phyloP scores from a whole-genome alignment of 2,113 vertebrate species.

The Dromas ardeola region DNA sequence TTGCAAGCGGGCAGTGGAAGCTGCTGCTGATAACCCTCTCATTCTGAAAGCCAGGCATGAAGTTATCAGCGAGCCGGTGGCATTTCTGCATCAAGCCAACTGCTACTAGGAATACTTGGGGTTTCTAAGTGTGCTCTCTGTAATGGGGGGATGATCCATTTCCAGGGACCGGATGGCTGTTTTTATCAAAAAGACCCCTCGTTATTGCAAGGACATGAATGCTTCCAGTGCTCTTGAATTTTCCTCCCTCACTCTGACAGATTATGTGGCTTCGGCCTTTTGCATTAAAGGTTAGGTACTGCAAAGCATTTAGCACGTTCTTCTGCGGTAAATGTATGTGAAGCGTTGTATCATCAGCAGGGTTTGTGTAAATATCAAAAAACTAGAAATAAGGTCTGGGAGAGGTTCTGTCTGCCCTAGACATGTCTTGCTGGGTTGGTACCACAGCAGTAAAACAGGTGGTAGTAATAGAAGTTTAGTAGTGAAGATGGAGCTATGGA shows the following conservation, averaged over 20 bases:
- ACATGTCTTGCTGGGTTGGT: neutral
- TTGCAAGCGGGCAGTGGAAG: neutral
- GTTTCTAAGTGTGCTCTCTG: neutral
- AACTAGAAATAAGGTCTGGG: neutral
- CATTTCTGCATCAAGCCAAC: neutral
- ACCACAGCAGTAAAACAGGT: neutral
- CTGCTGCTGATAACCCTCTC: slow-evolving; percentile 8
- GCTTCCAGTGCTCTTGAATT: neutral
- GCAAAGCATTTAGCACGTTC: neutral
- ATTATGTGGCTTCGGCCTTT: neutral
- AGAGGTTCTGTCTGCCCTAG: neutral
- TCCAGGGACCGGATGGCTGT: neutral
- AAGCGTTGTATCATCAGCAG: neutral
- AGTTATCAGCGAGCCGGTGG: neutral
- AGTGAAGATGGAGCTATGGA: neutral
- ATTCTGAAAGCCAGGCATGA: neutral
- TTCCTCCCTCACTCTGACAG: neutral
- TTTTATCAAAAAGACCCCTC: neutral
- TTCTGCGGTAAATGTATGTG: neutral
- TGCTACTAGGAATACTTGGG: neutral
- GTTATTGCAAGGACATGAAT: neutral
- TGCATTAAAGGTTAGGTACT: neutral
- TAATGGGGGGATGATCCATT: neutral
- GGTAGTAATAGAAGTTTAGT: neutral
- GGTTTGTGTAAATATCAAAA: neutral